Conservation (phyloP, 2,797 vertebrate genomes). For the Acanthis flammea region DNA sequence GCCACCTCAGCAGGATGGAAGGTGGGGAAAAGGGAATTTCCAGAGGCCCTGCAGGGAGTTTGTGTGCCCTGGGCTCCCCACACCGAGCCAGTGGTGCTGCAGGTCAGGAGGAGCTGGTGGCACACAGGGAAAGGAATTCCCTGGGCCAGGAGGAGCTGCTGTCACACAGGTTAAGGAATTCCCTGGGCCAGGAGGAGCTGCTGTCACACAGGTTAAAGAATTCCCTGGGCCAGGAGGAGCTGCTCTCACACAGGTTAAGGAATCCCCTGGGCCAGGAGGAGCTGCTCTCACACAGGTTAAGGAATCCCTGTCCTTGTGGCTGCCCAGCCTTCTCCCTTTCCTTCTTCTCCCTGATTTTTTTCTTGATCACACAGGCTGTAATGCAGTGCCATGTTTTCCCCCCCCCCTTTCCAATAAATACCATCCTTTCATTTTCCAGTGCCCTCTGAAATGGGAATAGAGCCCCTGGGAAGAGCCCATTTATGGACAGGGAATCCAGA, state of each 20-base stretch:
- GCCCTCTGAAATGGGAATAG: constrained; percentile 22
- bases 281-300: neutral
- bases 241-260: neutral
- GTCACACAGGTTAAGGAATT: neutral
- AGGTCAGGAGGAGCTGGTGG: neutral
- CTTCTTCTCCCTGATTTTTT: neutral
- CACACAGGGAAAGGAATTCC: too few species aligned
- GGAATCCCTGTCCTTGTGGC: neutral
- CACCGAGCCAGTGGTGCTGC: neutral
- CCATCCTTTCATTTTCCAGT: neutral
- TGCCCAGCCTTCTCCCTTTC: neutral
- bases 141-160: neutral
- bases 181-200: neutral
- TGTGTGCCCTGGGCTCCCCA: neutral
- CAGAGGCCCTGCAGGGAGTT: neutral
- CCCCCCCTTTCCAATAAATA: neutral
- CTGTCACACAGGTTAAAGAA: too few species aligned
- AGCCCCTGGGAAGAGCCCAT: constrained; percentile 65
- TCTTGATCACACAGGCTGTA: accelerated
- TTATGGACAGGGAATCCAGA: constrained; percentile 68
- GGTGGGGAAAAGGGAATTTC: neutral
- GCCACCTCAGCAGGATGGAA: neutral
- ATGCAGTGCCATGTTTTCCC: neutral
- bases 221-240: too few species aligned
- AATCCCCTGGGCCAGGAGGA: neutral